Conservation (phyloP, 2,113 vertebrate species). For the Corythornis cristatus region DNA sequence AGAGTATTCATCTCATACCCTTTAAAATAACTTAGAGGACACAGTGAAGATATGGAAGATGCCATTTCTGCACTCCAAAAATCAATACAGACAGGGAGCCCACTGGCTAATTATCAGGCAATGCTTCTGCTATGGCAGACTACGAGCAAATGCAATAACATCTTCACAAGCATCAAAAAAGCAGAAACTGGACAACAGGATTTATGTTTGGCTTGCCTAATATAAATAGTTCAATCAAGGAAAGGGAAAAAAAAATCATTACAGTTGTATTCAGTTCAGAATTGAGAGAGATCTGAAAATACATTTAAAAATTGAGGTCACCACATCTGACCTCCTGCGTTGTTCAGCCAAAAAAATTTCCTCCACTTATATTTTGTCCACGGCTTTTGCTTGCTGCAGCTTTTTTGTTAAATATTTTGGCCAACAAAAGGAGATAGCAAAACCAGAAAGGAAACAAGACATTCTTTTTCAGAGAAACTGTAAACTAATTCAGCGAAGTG, state of each 20-base stretch:
- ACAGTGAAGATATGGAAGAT: not conserved
- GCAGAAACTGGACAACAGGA: not conserved
- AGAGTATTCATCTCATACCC: not conserved
- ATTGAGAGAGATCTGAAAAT: not conserved
- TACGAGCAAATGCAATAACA: not conserved
- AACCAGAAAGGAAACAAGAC: not conserved
- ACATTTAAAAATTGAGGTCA: not conserved
- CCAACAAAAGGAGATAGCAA: conserved; percentile 37
- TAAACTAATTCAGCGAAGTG: conserved; percentile 31
- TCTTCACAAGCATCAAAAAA: not conserved
- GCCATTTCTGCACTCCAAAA: not conserved
- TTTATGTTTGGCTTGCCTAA: not conserved
- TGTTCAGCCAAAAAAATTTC: not conserved
- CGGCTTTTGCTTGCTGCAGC: not conserved
- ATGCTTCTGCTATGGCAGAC: not conserved
- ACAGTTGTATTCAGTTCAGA: not conserved
- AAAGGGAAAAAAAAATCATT: not conserved
- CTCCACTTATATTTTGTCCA: not conserved
- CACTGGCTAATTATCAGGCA: not conserved
- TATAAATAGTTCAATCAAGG: not conserved
- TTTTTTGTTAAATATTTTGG: conserved; percentile 1
- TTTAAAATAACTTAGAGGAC: not conserved
- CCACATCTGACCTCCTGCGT: not conserved
- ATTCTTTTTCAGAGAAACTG: conserved; percentile 12
- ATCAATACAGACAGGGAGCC: not conserved